A percentile compares a stretch with the other conserved stretches of the same genome.
phyloP scores from a whole-genome alignment of 2,113 vertebrate species.

The Capra hircus region DNA sequence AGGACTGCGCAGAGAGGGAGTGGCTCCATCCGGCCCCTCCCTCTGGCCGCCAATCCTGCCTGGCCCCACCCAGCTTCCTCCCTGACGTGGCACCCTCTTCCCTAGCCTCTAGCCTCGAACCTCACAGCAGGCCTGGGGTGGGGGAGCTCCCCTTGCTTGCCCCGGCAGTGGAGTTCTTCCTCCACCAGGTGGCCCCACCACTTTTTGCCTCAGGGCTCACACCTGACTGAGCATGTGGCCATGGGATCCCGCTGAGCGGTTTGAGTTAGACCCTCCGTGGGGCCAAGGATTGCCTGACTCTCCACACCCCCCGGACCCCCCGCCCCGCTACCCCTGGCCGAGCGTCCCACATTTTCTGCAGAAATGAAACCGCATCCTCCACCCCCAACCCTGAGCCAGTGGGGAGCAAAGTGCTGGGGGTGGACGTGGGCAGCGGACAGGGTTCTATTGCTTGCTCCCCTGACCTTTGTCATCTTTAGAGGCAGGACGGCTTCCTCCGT shows the following conservation, averaged over 20 bases:
- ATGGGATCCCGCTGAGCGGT: neutral
- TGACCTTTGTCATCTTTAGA: neutral
- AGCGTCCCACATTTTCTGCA: neutral
- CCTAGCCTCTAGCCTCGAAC: neutral
- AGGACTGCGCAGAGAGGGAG: neutral
- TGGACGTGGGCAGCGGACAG: neutral
- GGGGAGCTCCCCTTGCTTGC: neutral
- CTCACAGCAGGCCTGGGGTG: neutral
- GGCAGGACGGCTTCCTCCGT: neutral
- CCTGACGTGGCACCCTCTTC: conserved; percentile 28
- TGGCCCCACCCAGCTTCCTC: conserved; percentile 17
- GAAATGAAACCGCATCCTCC: neutral
- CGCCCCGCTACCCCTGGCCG: neutral
- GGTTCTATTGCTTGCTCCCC: neutral
- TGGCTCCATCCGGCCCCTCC: neutral
- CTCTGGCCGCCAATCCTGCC: neutral
- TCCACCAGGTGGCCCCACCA: conserved; percentile 4
- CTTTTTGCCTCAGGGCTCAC: neutral
- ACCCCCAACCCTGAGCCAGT: neutral
- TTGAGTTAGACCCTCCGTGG: neutral
- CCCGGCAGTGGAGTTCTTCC: neutral
- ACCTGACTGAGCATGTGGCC: neutral
- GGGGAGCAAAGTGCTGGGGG: neutral
- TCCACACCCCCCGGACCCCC: neutral
- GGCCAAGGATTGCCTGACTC: neutral